Percentiles rank a stretch among this genome's conserved stretches.
These are phyloP conservation scores for human (Homo sapiens) DNA, from an alignment of 2,113 vertebrate genomes.

Conservation along the genomic window GRCh38 chr18:65147501-65148000, in stretches of 20 bases:
- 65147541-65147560: not conserved
- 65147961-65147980: not conserved
- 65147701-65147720: too few species aligned
- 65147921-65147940: not conserved
- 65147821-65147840: fast-evolving
- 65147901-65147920: not conserved
- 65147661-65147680: not conserved
- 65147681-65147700: not conserved
- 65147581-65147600: not conserved
- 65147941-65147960: not conserved
- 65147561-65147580: not conserved
- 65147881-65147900: too few species aligned
- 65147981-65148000: not conserved
- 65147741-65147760: too few species aligned
- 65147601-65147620: not conserved
- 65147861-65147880: not conserved
- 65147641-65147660: not conserved
- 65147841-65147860: fast-evolving
- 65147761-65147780: not conserved
- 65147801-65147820: not conserved
- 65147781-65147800: not conserved
- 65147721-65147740: too few species aligned
- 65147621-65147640: not conserved
- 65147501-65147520: not conserved
- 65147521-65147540: not conserved